A percentile compares a stretch with the other conserved stretches of the same genome.
These are phyloP conservation scores for Percopsis omiscomaycus DNA, from an alignment of 2,797 vertebrate genomes.

Conservation along the genomic window DNA sequence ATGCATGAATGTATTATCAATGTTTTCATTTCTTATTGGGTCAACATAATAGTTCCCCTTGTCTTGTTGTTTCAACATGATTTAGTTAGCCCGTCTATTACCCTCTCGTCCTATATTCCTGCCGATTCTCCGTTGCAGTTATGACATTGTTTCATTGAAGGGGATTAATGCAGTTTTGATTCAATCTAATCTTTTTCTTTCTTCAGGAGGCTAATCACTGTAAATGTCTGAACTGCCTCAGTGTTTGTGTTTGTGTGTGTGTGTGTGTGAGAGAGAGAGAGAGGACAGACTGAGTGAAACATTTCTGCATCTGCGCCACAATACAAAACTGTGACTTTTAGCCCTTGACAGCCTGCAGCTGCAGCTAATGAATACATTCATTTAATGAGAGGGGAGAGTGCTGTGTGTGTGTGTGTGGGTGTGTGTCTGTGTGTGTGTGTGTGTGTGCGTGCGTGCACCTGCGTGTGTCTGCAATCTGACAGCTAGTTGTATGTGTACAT, in stretches of 20 bases:
- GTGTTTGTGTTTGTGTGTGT: slow-evolving; percentile 1
- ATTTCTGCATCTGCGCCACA: not conserved
- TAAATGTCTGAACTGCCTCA: not conserved
- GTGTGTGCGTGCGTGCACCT: slow-evolving; percentile 22
- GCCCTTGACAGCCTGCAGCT: slow-evolving; percentile 60
- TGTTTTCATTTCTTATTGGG: too few species aligned
- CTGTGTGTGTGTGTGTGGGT: not conserved
- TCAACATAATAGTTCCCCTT: too few species aligned
- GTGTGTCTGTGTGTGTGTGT: slow-evolving; percentile 12
- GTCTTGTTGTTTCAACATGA: too few species aligned
- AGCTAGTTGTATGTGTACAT: slow-evolving; percentile 11
- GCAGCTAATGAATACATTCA: slow-evolving; percentile 55
- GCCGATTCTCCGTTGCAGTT: too few species aligned
- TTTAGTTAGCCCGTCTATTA: too few species aligned
- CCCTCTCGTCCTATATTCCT: too few species aligned
- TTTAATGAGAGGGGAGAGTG: slow-evolving; percentile 48
- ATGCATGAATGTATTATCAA: too few species aligned
- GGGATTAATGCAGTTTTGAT: not conserved
- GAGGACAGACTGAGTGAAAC: slow-evolving; percentile 13
- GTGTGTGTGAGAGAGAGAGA: not conserved
- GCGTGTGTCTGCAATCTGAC: slow-evolving; percentile 22
- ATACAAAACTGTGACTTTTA: slow-evolving; percentile 61
- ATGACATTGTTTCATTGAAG: too few species aligned
- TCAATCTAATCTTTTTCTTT: not conserved
- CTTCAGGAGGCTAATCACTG: not conserved